Evolutionary conservation across 2,113 vertebrate species (phyloP).

Genomic region (Mormyrus iriodes): DNA sequence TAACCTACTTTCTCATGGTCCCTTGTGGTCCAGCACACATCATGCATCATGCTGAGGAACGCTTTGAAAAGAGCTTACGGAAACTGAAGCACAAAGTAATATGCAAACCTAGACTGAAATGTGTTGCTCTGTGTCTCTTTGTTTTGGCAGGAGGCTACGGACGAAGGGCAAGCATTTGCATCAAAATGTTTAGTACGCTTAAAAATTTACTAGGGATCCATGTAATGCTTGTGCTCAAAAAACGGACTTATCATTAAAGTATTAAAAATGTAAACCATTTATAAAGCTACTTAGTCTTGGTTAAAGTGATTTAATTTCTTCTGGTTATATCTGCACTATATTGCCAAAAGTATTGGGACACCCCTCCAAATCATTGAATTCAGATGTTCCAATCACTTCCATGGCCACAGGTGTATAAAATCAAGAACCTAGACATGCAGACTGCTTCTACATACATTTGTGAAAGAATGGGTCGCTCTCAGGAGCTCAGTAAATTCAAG

Average conservation of each 20-base stretch:
- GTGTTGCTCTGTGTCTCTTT: slow-evolving; percentile 60
- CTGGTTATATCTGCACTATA: not conserved
- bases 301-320: slow-evolving; percentile 28
- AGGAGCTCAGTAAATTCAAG: too few species aligned
- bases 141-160: slow-evolving; percentile 51
- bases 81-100: slow-evolving; percentile 53
- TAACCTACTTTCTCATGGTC: slow-evolving; percentile 50
- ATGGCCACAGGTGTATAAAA: too few species aligned
- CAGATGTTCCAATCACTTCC: too few species aligned
- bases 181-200: slow-evolving; percentile 50
- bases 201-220: slow-evolving; percentile 55
- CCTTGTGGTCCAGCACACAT: slow-evolving; percentile 50
- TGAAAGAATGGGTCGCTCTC: too few species aligned
- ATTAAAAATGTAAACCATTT: slow-evolving; percentile 65
- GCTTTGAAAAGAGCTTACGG: slow-evolving; percentile 54
- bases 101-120: slow-evolving; percentile 58
- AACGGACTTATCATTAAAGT: slow-evolving; percentile 58
- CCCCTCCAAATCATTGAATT: too few species aligned
- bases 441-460: too few species aligned
- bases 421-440: too few species aligned
- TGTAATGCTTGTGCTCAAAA: slow-evolving; percentile 53
- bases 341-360: too few species aligned
- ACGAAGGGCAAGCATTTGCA: slow-evolving; percentile 49
- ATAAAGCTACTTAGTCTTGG: slow-evolving; percentile 44
- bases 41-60: slow-evolving; percentile 56